Percentiles rank a stretch among this genome's conserved stretches.
Evolutionary conservation across 2,113 vertebrate species (phyloP).

Genomic region (Agapornis roseicollis): DNA sequence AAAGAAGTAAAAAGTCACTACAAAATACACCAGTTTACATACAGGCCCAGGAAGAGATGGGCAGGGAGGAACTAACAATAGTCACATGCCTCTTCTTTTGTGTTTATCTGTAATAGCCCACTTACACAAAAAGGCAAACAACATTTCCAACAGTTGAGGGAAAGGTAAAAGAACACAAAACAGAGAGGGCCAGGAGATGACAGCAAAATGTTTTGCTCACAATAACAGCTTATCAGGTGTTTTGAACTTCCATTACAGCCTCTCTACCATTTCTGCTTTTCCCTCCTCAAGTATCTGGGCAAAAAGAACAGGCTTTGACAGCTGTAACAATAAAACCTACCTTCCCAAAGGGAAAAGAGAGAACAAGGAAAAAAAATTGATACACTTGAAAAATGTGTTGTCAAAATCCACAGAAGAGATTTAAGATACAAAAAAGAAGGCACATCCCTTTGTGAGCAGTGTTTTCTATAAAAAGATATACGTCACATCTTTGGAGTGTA

Average conservation of each 20-base stretch:
- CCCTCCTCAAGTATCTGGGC: not conserved
- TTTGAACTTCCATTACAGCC: not conserved
- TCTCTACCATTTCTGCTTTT: not conserved
- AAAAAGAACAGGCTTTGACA: constrained; percentile 9
- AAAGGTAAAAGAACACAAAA: not conserved
- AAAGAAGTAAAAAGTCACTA: not conserved
- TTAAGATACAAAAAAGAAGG: not conserved
- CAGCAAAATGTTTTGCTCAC: not conserved
- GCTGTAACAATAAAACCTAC: not conserved
- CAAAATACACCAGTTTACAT: not conserved
- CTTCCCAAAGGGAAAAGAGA: not conserved
- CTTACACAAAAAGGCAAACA: not conserved
- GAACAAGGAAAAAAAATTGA: not conserved
- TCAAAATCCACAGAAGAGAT: not conserved
- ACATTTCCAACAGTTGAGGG: not conserved
- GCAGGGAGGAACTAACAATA: not conserved
- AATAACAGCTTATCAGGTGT: not conserved
- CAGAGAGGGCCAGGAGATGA: not conserved
- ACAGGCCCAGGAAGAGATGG: not conserved
- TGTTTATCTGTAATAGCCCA: not conserved
- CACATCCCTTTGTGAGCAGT: not conserved
- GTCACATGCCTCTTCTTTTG: not conserved
- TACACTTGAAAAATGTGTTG: not conserved
- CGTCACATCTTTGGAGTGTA: not conserved
- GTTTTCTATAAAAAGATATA: not conserved